These are phyloP conservation scores for Pterobdella sp. DNA, from an alignment of 2,888 invertebrate genomes.

Conservation along the genomic window DNA sequence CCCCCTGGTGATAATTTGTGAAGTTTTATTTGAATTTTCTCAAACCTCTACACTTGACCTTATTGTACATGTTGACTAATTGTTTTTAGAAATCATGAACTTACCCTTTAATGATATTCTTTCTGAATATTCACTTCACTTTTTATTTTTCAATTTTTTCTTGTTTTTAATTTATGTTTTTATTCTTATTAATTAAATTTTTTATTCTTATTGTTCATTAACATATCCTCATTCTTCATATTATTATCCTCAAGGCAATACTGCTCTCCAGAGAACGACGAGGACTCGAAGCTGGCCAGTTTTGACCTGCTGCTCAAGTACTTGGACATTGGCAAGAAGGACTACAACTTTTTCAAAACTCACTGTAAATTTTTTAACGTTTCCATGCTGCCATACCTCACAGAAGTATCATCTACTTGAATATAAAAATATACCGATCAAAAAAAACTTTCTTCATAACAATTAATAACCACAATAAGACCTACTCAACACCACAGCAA, in stretches of 20 bases:
- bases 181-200: too few species aligned
- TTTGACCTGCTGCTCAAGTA: conserved; percentile 28
- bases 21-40: too few species aligned
- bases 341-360: conserved; percentile 13
- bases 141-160: too few species aligned
- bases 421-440: too few species aligned
- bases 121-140: too few species aligned
- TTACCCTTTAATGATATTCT: too few species aligned
- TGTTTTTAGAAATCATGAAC: too few species aligned
- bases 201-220: too few species aligned
- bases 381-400: neutral
- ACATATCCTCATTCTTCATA: too few species aligned
- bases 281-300: conserved; percentile 21
- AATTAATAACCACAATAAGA: neutral
- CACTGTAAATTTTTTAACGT: conserved; percentile 11
- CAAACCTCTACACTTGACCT: too few species aligned
- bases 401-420: neutral
- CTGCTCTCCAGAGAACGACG: conserved; percentile 24
- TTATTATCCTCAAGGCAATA: conserved; percentile 22
- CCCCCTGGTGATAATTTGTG: conserved; percentile 20
- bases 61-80: too few species aligned
- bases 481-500: neutral
- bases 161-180: too few species aligned
- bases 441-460: neutral
- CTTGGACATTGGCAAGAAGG: conserved; percentile 17